These are phyloP conservation scores for Terrapene triunguis DNA, from an alignment of 2,113 vertebrate species.

Conservation along the genomic window DNA sequence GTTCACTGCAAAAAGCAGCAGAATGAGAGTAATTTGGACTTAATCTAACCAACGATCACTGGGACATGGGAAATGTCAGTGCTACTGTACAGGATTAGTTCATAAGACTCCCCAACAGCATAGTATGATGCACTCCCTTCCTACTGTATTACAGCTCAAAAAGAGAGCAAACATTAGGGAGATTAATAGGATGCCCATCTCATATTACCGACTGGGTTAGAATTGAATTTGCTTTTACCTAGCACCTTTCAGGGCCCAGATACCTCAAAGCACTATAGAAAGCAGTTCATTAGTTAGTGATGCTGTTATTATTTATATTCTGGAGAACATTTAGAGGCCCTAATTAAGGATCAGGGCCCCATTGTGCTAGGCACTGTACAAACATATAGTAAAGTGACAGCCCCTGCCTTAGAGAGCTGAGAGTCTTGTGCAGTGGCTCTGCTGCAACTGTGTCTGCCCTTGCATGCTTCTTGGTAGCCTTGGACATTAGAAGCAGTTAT, in stretches of 20 bases:
- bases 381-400: neutral
- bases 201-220: neutral
- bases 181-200: neutral
- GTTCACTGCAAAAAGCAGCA: neutral
- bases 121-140: neutral
- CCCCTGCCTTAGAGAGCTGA: neutral
- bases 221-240: neutral
- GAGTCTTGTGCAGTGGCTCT: neutral
- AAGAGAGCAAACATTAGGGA: neutral
- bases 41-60: neutral
- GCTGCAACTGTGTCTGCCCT: neutral
- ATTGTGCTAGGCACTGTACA: neutral
- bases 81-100: neutral
- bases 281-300: neutral
- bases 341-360: neutral
- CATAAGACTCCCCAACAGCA: neutral
- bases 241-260: neutral
- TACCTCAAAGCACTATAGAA: neutral
- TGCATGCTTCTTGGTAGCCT: neutral
- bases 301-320: neutral
- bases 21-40: neutral
- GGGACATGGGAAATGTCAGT: rapidly evolving
- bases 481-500: neutral
- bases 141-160: neutral
- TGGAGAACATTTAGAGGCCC: neutral